Conservation (phyloP, 2,888 invertebrate species). For the Bedellia somnulentella region DNA sequence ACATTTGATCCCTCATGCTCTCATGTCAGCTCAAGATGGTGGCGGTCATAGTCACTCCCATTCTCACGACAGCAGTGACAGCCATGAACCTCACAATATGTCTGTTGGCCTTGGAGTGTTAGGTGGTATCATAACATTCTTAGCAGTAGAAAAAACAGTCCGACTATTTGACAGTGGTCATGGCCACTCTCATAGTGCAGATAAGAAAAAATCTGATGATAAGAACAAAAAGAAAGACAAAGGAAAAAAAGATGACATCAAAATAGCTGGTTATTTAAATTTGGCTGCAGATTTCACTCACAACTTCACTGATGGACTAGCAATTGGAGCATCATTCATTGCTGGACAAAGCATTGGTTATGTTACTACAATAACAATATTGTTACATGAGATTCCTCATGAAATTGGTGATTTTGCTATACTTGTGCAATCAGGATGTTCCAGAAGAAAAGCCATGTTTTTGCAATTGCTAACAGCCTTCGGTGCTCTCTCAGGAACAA, state of each 20-base stretch:
- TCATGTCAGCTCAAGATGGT: constrained; percentile 26
- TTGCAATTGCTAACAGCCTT: constrained; percentile 92
- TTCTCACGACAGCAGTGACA: constrained; percentile 54
- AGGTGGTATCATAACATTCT: constrained; percentile 88
- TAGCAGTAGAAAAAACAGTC: constrained; percentile 91
- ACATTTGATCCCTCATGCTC: constrained; percentile 97
- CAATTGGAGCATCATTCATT: constrained; percentile 96
- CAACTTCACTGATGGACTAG: constrained; percentile 98
- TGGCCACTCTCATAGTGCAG: constrained; percentile 69
- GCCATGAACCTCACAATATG: constrained; percentile 71
- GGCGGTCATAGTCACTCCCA: constrained; percentile 57
- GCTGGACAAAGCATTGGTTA: constrained; percentile 86
- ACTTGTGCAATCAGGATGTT: constrained; percentile 95
- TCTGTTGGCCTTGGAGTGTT: constrained; percentile 94
- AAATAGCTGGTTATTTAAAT: constrained; percentile 84
- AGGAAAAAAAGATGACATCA: constrained; percentile 44
- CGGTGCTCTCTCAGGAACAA: constrained; percentile 92
- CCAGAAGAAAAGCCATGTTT: constrained; percentile 90
- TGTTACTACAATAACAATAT: constrained; percentile 92
- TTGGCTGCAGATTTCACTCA: constrained; percentile 97
- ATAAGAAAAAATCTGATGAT: constrained; percentile 41
- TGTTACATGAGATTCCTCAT: constrained; percentile 98
- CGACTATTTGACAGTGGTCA: constrained; percentile 83
- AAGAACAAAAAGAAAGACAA: constrained; percentile 34
- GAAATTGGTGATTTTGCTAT: constrained; percentile 99